These are phyloP conservation scores for Selene dorsalis DNA, from an alignment of 2,797 vertebrate species.

Conservation along the genomic window DNA sequence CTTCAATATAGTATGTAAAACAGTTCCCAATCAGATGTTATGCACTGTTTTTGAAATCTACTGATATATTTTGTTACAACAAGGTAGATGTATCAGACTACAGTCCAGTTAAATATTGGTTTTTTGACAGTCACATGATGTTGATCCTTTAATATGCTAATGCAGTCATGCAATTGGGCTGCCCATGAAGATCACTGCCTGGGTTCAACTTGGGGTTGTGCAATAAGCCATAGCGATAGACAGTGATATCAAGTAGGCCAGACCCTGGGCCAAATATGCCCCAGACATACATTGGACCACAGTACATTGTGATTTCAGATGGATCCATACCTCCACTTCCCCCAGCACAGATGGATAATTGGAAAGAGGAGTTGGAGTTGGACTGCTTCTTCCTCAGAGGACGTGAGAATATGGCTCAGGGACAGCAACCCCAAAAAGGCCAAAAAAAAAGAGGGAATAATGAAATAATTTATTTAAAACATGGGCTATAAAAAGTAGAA, in stretches of 20 bases:
- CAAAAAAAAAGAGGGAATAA: slow-evolving; percentile 25
- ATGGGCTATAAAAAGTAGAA: slow-evolving; percentile 38
- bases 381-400: slow-evolving; percentile 30
- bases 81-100: too few species aligned
- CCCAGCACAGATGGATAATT: slow-evolving; percentile 45
- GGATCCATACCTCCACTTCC: slow-evolving; percentile 6
- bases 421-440: slow-evolving; percentile 35
- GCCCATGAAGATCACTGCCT: neutral
- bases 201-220: too few species aligned
- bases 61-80: neutral
- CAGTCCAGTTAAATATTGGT: too few species aligned
- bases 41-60: neutral
- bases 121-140: neutral
- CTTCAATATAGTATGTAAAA: too few species aligned
- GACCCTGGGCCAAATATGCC: slow-evolving; percentile 8
- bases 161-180: neutral
- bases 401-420: slow-evolving; percentile 26
- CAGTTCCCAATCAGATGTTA: too few species aligned
- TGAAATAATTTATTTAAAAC: slow-evolving; percentile 40
- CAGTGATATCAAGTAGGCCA: slow-evolving; percentile 24
- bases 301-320: slow-evolving; percentile 20
- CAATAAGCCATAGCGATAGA: neutral
- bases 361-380: slow-evolving; percentile 24
- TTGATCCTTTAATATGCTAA: neutral
- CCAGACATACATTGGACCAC: neutral